A percentile compares a stretch with the other conserved stretches of the same genome.
These are phyloP conservation scores for Tuberolachnus salignus DNA, from an alignment of 2,888 invertebrate species.

Conservation along the genomic window DNA sequence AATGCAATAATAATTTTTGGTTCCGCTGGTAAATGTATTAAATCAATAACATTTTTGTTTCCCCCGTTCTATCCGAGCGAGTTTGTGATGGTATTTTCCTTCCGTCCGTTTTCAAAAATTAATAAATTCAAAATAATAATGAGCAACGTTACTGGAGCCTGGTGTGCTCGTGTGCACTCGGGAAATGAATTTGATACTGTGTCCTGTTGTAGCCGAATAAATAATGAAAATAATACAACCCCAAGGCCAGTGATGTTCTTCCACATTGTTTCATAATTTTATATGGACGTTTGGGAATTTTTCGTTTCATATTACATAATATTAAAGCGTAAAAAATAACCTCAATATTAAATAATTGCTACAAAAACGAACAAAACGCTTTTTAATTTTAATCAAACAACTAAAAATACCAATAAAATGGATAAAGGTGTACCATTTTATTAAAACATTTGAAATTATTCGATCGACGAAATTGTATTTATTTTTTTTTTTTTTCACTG, in stretches of 20 bases:
- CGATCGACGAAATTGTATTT: too few species aligned
- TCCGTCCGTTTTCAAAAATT: constrained; percentile 37
- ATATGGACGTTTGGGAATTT: constrained; percentile 35
- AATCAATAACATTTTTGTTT: constrained; percentile 35
- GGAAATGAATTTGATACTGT: constrained; percentile 50
- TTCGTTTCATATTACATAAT: constrained; percentile 26
- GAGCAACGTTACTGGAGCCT: constrained; percentile 26
- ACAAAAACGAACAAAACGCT: background rate
- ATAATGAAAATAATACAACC: constrained; percentile 48
- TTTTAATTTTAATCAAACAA: too few species aligned
- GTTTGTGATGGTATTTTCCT: background rate
- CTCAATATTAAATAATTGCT: constrained; percentile 1
- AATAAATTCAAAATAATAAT: constrained; percentile 48
- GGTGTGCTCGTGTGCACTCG: constrained; percentile 30
- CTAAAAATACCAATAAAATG: too few species aligned
- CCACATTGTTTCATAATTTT: constrained; percentile 28
- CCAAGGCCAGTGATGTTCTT: constrained; percentile 40
- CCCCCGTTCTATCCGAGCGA: background rate
- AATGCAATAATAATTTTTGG: background rate
- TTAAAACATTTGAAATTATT: too few species aligned
- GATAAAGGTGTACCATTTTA: too few species aligned
- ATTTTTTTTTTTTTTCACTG: too few species aligned
- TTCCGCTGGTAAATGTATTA: background rate
- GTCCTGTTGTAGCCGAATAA: constrained; percentile 40
- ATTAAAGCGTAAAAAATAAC: constrained; percentile 1